Conservation (phyloP, 2,113 vertebrate species). For the Cynocephalus volans region DNA sequence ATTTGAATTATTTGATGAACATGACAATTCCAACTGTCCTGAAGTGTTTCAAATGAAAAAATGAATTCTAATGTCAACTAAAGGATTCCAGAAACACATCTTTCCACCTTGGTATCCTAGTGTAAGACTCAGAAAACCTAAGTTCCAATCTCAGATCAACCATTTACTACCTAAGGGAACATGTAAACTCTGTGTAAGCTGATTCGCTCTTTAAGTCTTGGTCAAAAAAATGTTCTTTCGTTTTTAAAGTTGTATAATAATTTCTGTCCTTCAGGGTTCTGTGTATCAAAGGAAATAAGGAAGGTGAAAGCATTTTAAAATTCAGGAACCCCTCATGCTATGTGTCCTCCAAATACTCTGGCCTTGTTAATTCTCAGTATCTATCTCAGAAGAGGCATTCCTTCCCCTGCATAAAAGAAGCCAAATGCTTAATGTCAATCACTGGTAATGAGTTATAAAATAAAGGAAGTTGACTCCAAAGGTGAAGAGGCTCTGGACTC, state of each 20-base stretch:
- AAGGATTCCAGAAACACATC: not conserved
- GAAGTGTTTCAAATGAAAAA: not conserved
- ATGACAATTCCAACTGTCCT: not conserved
- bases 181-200: not conserved
- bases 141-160: not conserved
- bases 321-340: not conserved
- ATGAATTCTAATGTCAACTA: not conserved
- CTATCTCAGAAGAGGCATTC: not conserved
- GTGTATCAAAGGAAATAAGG: not conserved
- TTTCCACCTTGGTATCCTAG: not conserved
- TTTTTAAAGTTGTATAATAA: not conserved
- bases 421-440: not conserved
- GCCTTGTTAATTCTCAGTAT: not conserved
- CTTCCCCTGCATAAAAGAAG: not conserved
- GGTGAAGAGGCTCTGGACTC: not conserved
- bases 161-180: not conserved
- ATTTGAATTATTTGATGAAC: not conserved
- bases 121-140: not conserved
- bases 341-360: not conserved
- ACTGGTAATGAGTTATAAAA: not conserved
- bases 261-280: not conserved
- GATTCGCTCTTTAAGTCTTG: not conserved
- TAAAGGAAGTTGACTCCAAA: not conserved
- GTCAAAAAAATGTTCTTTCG: not conserved
- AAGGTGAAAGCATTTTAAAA: constrained; percentile 38